Evolutionary conservation across 2,113 vertebrate species (phyloP).

Genomic region (Alces alces): DNA sequence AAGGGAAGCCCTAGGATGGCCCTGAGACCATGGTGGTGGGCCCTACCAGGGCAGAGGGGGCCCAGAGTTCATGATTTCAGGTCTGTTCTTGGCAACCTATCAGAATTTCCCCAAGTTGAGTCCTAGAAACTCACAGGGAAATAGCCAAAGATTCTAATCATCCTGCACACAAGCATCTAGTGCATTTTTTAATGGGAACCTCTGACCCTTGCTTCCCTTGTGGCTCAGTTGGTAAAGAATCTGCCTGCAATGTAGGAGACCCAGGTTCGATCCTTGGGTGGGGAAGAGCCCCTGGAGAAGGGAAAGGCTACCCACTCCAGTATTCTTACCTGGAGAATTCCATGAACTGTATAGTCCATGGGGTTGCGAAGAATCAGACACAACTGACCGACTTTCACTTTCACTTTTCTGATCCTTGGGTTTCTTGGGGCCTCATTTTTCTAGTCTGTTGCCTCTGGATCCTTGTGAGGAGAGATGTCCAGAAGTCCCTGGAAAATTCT

Average conservation of each 20-base stretch:
- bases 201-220: background rate
- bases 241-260: background rate
- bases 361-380: background rate
- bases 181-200: background rate
- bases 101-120: background rate
- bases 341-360: background rate
- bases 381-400: background rate
- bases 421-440: conserved; percentile 20
- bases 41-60: background rate
- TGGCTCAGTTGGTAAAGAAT: background rate
- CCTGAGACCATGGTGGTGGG: background rate
- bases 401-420: background rate
- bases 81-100: background rate
- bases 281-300: background rate
- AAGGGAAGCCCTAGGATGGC: background rate
- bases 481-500: conserved; percentile 27
- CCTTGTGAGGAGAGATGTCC: background rate
- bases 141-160: background rate
- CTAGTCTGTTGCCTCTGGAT: background rate
- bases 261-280: background rate
- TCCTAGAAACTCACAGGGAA: background rate
- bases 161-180: background rate
- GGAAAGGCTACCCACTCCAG: background rate
- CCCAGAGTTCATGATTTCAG: background rate
- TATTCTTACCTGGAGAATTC: background rate